phyloP scores from a whole-genome alignment of 2,113 vertebrate genomes.

The Percina caprodes region DNA sequence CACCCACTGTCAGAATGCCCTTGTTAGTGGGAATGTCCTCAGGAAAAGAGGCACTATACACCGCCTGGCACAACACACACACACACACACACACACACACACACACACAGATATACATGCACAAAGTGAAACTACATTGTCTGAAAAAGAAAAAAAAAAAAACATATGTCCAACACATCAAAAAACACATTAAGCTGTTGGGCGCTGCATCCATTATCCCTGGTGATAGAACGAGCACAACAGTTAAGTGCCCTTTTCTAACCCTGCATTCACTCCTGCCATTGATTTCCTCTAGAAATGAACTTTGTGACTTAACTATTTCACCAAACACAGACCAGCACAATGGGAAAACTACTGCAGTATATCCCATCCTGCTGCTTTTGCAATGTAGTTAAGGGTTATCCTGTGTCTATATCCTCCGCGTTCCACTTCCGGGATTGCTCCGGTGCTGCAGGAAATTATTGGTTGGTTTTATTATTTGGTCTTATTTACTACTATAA shows the following conservation, averaged over 20 bases:
- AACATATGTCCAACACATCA: constrained; percentile 23
- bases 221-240: constrained; percentile 29
- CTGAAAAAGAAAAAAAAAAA: neutral
- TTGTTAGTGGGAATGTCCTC: constrained; percentile 93
- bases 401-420: too few relatives aligned
- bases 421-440: too few relatives aligned
- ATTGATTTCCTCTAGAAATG: constrained; percentile 21
- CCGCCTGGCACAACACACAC: constrained; percentile 81
- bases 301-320: constrained; percentile 21
- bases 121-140: neutral
- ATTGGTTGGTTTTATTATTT: too few relatives aligned
- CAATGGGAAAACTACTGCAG: neutral
- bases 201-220: constrained; percentile 42
- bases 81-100: constrained; percentile 27
- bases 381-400: neutral
- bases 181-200: constrained; percentile 19
- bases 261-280: constrained; percentile 11
- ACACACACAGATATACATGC: neutral
- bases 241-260: constrained; percentile 38
- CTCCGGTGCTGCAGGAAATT: too few relatives aligned
- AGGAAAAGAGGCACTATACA: constrained; percentile 89
- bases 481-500: neutral
- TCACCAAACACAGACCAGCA: constrained; percentile 3
- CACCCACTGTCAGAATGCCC: constrained; percentile 89
- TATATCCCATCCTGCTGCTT: neutral